Evolutionary conservation across 2,113 vertebrate genomes (phyloP), one percentile per base, ranked within the genome.

Genomic region (Jaculus jaculus): DNA sequence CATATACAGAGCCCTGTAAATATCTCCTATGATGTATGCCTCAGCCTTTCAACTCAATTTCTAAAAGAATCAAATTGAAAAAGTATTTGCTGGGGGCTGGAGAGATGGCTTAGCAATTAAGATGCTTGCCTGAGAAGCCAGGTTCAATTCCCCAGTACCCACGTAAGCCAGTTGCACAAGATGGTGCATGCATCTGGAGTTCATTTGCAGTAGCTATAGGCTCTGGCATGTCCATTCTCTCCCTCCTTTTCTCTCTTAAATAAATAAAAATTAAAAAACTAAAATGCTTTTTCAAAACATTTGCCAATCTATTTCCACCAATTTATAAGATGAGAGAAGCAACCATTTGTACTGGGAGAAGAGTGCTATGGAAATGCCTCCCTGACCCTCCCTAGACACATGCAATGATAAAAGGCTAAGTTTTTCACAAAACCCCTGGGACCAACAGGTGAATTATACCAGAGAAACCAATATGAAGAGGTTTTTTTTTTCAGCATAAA

Each of bases 401-500:
- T 73, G 58, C 68, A 65, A 42, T 28, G 77, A 42, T 21, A 24
- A 81, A 75, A 81, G 89, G 54, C 54, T 37, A 60, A 32, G 37
- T 68, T 34, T 39, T 83, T 71, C 39, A 8, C 4, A 34, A 1
- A 2, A 12, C 4, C 32, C 8, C 26, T 30, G 18, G 17, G n/a
- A 89, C 4, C 74, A 66, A 28, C n/a, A 75, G 75, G 23, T 88
- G 78, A 84, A 73, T 23, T 32, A 78, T 7, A 37, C 0, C 8
- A 47, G 13, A 61, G 7, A 23, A 85, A 87, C 75, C 5, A 51
- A 26, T 23, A 15, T 39, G 26, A 42, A 66, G 34, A 47, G n/a
- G n/a, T n/a, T n/a, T n/a, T 32, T 66, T 63, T 47, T 51, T 66
- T 69, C 87, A 80, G 39, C 72, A 84, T 32, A 75, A 84, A 92